Evolutionary conservation across 2,888 invertebrate genomes (phyloP), one percentile per base, ranked within the genome.

Genomic region (Plusia festucae): DNA sequence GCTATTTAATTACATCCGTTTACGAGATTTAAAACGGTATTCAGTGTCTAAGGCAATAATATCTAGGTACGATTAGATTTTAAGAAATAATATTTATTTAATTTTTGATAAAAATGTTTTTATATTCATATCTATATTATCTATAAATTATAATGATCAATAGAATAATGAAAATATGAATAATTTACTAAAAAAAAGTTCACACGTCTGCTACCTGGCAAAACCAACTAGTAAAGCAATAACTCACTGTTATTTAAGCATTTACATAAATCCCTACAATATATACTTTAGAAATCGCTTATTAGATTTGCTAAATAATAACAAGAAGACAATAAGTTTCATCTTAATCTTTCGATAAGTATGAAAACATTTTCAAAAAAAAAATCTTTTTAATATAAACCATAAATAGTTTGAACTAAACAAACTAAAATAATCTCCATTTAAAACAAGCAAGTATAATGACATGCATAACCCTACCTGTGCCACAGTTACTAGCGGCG

Each of bases 391-490:
- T n/a, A n/a, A 34, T 15, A 7, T n/a, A n/a, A 40, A 40, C 18
- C 2, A 51, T 13, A 52, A 24, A 11, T 24, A 22, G 9, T 49
- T 13, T 15, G 5, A 24, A 52, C 5, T 15, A 13, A 24, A 15
- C 24, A 20, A 56, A 15, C 8, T 59, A 65, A 75, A 74, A 75
- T 68, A 71, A 30, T 40, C 22, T 59, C 63, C 64, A 68, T 72
- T 71, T 76, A 71, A 70, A 64, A 27, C 20, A 15, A 56, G 44
- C 58, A 60, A 51, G 51, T 34, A 53, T 81, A 86, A 84, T 80
- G 74, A 81, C 83, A 88, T 83, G 78, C 82, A 86, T 79, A 83
- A 82, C 84, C 83, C 83, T 85, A 86, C 88, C 86, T 83, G 86
- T 81, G 82, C 76, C 68, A 73, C 66, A 81, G 82, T 80, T 81